Conservation (phyloP, 1,140 invertebrate genomes). For the Ips typographus region DNA sequence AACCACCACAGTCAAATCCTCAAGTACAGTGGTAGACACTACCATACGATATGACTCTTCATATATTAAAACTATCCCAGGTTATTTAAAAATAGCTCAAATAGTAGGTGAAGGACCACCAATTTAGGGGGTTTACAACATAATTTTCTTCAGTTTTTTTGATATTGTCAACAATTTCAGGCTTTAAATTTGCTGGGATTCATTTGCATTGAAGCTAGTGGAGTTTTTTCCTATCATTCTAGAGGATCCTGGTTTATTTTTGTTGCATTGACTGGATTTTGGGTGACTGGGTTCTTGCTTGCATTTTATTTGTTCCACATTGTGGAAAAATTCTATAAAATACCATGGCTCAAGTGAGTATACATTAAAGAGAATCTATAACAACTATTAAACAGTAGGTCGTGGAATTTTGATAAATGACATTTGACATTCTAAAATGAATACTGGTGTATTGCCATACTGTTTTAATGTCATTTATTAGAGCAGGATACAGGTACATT, state of each 20-base stretch:
- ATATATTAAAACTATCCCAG: constrained; percentile 71
- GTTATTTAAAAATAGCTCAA: constrained; percentile 75
- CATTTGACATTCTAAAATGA: too few relatives aligned
- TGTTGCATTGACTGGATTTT: constrained; percentile 83
- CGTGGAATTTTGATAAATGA: neutral
- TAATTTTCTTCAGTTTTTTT: neutral
- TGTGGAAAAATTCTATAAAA: constrained; percentile 79
- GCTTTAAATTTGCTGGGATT: constrained; percentile 76
- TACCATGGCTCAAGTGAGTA: constrained; percentile 75
- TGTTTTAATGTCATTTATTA: too few relatives aligned
- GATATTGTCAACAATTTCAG: constrained; percentile 53
- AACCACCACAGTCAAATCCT: constrained; percentile 65
- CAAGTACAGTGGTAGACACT: constrained; percentile 67
- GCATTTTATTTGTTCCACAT: constrained; percentile 83
- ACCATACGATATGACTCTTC: constrained; percentile 70
- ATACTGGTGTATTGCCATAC: too few relatives aligned
- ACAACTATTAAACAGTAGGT: neutral
- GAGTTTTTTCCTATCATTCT: constrained; percentile 52
- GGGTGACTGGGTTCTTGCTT: constrained; percentile 78
- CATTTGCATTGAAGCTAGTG: constrained; percentile 73
- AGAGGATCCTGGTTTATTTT: constrained; percentile 74
- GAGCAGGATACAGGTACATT: too few relatives aligned
- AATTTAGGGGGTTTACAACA: neutral
- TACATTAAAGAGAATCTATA: neutral
- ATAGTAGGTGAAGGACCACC: constrained; percentile 66